Base-by-base conservation (phyloP, 2,888 invertebrate genomes). In the Ypsolopha sequella region DNA sequence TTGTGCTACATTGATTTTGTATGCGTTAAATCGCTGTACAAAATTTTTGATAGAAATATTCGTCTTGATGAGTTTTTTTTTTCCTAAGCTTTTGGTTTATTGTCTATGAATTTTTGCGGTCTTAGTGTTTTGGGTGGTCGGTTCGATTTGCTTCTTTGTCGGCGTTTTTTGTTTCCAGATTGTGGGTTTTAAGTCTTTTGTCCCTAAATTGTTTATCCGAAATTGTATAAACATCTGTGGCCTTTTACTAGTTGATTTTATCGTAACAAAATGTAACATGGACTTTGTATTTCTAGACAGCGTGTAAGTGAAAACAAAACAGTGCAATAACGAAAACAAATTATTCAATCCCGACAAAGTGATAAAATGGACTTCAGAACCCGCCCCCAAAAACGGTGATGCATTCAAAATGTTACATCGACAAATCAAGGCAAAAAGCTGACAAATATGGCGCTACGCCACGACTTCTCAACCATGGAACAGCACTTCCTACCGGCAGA, bases 401-500 rank as follows among this genome's bases (percentile, higher is more conserved):
- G 41, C 13, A 36, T 8, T 33, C 14, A 36, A 13, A 38, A 38
- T 36, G 24, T 24, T 24, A 9, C 13, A n/a, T 11, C 36, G 47
- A 13, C 47, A 47, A 36, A 46, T 13, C 6, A 43, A 8, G 41
- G 10, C 34, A 7, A 24, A 39, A 53, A 55, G 52, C 51, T 56
- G 52, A 52, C 54, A 58, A 63, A 51, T 50, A 82, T 84, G 84
- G 76, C 79, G 14, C 56, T 79, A 50, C 68, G 81, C 54, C 76
- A 79, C 68, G 76, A 84, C 67, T 67, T 71, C 55, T 56, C 58
- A n/a, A 65, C 55, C 55, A 86, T 87, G 78, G 87, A 90, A 62
- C 62, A 80, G 1, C 66, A 58, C 55, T 86, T 85, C 78, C 87
- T 80, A 58, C 76, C 74, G 77, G 91, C 80, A 71, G 91, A 70